Evolutionary conservation across 2,797 vertebrate species (phyloP), one percentile per base, ranked within the genome.

Genomic region (Paguma larvata): DNA sequence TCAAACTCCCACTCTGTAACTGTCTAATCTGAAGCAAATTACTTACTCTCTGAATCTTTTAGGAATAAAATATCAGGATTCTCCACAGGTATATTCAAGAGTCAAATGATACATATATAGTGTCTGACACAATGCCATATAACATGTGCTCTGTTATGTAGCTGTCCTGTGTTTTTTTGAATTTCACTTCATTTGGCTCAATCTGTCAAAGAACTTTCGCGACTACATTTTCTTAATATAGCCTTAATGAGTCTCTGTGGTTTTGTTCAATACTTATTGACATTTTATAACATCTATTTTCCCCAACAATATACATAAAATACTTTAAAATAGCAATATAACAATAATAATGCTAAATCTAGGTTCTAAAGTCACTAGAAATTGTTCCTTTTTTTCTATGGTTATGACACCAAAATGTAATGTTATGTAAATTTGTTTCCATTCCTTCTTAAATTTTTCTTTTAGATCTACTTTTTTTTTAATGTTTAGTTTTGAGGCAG

Each of bases 121-220:
- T 25, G 34, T 13, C 73, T 62, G 88, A 16, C 38, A 46, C 6
- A 82, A 34, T 73, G 68, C 27, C n/a, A 16, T 18, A n/a, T 41
- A 73, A 62, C 23, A 16, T 62, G 18, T 3, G 25, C 25, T 85
- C 41, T 59, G 21, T 46, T 89, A 51, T 8, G 18, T 23, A 79
- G 56, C 10, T 93, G 30, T 92, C 27, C 46, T 63, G 4, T 68
- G 23, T 73, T 83, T 84, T 89, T 84, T 94, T 38, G 59, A n/a
- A 91, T 16, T 56, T 96, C 44, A 75, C 70, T 94, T 89, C 38
- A 89, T 51, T 94, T 86, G 80, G 59, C n/a, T 95, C 44, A 87
- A 8, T 75, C 18, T 48, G 38, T 77, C 73, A 91, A 85, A 95
- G 67, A 56, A 46, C 25, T 90, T 90, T 85, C 46, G 46, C 94